Evolutionary conservation across 2,113 vertebrate species (phyloP).

Genomic region (Ammodramus savannarum): DNA sequence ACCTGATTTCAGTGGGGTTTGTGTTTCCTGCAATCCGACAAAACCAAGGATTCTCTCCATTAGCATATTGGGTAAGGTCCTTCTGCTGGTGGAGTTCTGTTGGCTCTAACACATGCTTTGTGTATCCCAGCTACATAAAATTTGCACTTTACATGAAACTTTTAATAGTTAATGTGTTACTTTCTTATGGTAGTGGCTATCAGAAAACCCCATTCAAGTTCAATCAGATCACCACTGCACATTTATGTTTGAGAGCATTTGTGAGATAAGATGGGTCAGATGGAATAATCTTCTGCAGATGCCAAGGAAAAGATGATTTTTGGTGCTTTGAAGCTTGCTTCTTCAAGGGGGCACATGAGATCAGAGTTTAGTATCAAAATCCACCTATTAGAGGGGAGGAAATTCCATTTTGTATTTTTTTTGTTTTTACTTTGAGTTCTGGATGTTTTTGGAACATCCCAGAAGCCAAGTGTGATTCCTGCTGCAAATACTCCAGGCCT

Average conservation of each 20-base stretch:
- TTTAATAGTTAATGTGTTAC: not conserved
- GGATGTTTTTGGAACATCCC: not conserved
- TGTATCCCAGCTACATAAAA: not conserved
- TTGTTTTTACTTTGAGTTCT: not conserved
- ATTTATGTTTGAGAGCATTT: not conserved
- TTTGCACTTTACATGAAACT: not conserved
- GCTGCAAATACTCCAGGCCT: not conserved
- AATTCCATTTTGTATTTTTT: not conserved
- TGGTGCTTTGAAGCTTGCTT: not conserved
- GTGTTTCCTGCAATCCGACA: not conserved
- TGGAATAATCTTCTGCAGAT: not conserved
- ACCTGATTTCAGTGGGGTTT: not conserved
- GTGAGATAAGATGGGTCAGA: not conserved
- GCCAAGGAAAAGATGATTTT: not conserved
- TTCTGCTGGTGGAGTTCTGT: not conserved
- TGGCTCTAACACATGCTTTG: not conserved
- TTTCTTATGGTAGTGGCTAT: not conserved
- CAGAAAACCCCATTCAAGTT: not conserved
- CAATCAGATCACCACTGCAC: not conserved
- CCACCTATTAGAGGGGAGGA: accelerated
- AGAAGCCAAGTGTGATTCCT: not conserved
- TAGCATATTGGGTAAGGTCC: accelerated
- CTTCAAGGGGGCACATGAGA: not conserved
- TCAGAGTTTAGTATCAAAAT: not conserved
- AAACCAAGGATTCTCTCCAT: not conserved